These are phyloP conservation scores for Gymnocypris eckloni DNA, from an alignment of 2,797 vertebrate species.

Conservation along the genomic window DNA sequence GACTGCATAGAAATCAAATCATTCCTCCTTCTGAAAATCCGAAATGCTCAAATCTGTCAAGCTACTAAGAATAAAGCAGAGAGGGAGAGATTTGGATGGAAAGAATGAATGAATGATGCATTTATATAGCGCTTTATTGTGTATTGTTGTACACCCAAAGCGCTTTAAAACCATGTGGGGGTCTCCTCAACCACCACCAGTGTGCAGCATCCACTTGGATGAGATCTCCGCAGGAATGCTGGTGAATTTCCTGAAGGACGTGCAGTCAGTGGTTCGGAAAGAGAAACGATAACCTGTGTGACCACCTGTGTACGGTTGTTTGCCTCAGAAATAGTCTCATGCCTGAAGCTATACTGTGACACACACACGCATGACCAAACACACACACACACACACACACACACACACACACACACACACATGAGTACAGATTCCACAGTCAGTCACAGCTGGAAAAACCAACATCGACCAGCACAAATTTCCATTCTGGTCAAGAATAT, in stretches of 20 bases:
- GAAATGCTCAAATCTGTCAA: constrained; percentile 4
- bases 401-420: constrained; percentile 1
- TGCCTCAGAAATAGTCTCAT: constrained; percentile 18
- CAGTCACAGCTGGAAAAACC: neutral
- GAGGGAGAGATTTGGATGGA: neutral
- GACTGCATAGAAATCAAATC: neutral
- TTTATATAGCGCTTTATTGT: too few relatives aligned
- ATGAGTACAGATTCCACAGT: neutral
- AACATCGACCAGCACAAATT: neutral
- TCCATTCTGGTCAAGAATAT: neutral
- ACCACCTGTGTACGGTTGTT: constrained; percentile 34
- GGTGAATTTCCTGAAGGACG: constrained; percentile 20
- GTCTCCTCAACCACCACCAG: too few relatives aligned
- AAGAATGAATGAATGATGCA: neutral
- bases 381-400: neutral
- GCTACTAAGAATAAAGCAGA: neutral
- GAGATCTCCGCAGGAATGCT: constrained; percentile 1
- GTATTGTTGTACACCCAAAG: too few relatives aligned
- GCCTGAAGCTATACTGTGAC: constrained; percentile 13
- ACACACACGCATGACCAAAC: constrained; percentile 3
- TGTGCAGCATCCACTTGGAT: too few relatives aligned
- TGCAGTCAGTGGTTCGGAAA: neutral
- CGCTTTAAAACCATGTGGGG: too few relatives aligned
- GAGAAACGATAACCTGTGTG: neutral
- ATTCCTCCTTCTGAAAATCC: neutral